phyloP scores from a whole-genome alignment of 2,888 invertebrate genomes.

The Magallana nippona region DNA sequence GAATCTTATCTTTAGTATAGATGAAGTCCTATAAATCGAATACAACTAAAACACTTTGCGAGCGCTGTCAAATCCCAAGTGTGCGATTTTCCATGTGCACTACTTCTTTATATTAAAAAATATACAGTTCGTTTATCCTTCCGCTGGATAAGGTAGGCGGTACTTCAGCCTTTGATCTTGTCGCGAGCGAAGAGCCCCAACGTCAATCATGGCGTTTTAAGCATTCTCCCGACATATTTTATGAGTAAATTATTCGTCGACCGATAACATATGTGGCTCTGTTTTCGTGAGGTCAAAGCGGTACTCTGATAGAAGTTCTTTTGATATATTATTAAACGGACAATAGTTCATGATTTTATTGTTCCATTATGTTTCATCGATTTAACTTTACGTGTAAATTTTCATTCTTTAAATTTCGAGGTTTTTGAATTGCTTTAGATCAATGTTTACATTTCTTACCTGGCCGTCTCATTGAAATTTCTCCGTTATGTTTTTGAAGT shows the following conservation, averaged over 20 bases:
- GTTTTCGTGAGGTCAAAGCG: constrained; percentile 20
- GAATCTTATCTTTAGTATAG: neutral
- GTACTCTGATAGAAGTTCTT: constrained; percentile 3
- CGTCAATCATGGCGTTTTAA: constrained; percentile 47
- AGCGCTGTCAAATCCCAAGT: neutral
- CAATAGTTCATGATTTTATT: constrained; percentile 30
- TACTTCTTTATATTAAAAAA: constrained; percentile 35
- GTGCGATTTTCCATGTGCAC: neutral
- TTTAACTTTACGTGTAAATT: constrained; percentile 25
- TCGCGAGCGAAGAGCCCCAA: constrained; percentile 47
- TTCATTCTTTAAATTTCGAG: constrained; percentile 29
- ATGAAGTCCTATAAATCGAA: neutral
- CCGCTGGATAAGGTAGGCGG: constrained; percentile 57
- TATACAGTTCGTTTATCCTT: constrained; percentile 41
- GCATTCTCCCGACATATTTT: constrained; percentile 47
- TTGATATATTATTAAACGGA: constrained; percentile 35
- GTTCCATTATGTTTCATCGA: constrained; percentile 30
- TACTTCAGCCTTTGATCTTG: constrained; percentile 65
- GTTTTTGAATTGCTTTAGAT: constrained; percentile 14
- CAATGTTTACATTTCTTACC: constrained; percentile 31
- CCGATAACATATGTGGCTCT: constrained; percentile 25
- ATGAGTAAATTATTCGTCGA: constrained; percentile 39
- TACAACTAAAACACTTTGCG: neutral
- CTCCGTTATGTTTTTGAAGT: constrained; percentile 25
- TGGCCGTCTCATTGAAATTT: constrained; percentile 10